These are phyloP conservation scores for Oreotrochilus melanogaster DNA, from an alignment of 2,113 vertebrate species.

Conservation along the genomic window DNA sequence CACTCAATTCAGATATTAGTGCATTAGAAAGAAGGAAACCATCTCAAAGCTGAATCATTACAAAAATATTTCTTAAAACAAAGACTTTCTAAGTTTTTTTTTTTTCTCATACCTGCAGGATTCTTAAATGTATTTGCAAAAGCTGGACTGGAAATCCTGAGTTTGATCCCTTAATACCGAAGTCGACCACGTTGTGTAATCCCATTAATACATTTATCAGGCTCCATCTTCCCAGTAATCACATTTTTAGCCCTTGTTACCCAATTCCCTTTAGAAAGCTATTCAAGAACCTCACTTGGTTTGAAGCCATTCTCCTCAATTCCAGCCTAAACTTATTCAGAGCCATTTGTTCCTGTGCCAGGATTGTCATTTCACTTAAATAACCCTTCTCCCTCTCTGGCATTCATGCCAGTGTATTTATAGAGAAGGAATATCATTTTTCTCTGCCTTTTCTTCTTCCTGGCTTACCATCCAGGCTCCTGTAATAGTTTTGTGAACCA, in stretches of 20 bases:
- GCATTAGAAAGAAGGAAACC: not conserved
- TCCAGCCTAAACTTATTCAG: slow-evolving; percentile 32
- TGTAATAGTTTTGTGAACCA: not conserved
- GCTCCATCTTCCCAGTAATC: slow-evolving; percentile 31
- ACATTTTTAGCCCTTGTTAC: slow-evolving; percentile 34
- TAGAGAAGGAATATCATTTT: slow-evolving; percentile 18
- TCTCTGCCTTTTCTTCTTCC: slow-evolving; percentile 2
- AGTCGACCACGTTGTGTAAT: not conserved
- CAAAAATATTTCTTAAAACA: not conserved
- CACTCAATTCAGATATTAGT: not conserved
- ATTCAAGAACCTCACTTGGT: slow-evolving; percentile 2
- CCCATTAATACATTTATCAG: slow-evolving; percentile 49
- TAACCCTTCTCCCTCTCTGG: slow-evolving; percentile 1
- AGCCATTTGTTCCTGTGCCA: slow-evolving; percentile 52
- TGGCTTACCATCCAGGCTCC: not conserved
- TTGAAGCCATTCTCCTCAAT: slow-evolving; percentile 20
- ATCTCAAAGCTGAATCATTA: not conserved
- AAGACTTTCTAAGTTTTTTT: not conserved
- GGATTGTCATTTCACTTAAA: slow-evolving; percentile 41
- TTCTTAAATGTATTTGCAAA: not conserved
- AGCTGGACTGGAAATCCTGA: slow-evolving; percentile 9
- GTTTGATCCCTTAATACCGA: slow-evolving; percentile 30
- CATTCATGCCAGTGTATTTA: slow-evolving; percentile 21
- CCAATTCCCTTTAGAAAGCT: slow-evolving; percentile 2
- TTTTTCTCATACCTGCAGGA: slow-evolving; percentile 19